Evolutionary conservation across 2,797 vertebrate genomes (phyloP), one percentile per base, ranked within the genome.

Genomic region (Gephyroberyx darwinii): DNA sequence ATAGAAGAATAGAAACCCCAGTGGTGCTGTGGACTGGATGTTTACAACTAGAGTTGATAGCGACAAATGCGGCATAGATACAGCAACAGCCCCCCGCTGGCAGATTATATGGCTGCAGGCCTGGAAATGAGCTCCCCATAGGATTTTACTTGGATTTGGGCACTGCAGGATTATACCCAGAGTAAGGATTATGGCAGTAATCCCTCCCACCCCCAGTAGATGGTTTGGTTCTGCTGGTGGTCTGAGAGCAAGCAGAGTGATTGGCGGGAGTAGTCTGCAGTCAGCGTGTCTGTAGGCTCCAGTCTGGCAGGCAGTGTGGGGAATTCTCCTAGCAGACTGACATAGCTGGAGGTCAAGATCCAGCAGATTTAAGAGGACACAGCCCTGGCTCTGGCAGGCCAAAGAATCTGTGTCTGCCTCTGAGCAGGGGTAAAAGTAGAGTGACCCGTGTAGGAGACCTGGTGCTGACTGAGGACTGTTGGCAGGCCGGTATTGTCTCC

Each of bases 121-220:
- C 77, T 75, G 20, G 75, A 86, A 89, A 90, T 86, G 77, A 88
- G 80, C 83, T 74, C 86, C 74, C 69, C 78, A 33, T 74, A 78
- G 84, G 86, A 89, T 91, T 80, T 82, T 80, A 57, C 60, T 85
- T 80, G 85, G 85, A 91, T 93, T 95, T 94, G 91, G 89, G 68
- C 89, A 91, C 88, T 87, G 8, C 56, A 51, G 90, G 92, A 95
- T 96, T 95, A 95, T 92, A 90, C 84, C 88, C 68, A 91, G 89
- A 90, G 90, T 80, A 43, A 84, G 93, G 91, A 91, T 95, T 95
- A 93, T 84, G 83, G 69, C 77, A 78, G 61, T 93, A 96, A 96
- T 96, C 93, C 91, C 81, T 79, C 69, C 70, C 89, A 89, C 89
- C 92, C 89, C 69, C 80, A 88, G 90, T 72, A 84, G 85, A 89